phyloP scores from a whole-genome alignment of 2,888 invertebrate species.

The Didymodactylos carnosus region DNA sequence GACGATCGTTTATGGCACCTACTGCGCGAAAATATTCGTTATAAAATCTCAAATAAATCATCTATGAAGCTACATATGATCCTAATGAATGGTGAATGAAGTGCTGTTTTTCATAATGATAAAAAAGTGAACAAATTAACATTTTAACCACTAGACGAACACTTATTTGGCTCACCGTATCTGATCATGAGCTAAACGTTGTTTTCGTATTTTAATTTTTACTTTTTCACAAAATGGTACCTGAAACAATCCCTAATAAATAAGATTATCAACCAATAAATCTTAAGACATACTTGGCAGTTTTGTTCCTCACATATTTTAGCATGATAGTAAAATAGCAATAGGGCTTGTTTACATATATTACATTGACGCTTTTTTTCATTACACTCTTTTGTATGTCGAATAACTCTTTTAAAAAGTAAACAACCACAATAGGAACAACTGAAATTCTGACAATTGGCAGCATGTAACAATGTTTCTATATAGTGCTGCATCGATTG shows the following conservation, averaged over 20 bases:
- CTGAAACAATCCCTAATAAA: too few species aligned
- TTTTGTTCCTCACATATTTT: constrained; percentile 7
- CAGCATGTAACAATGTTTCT: constrained; percentile 55
- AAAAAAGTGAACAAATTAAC: too few species aligned
- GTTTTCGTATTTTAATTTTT: constrained; percentile 7
- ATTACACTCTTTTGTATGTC: constrained; percentile 75
- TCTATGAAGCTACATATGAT: too few species aligned
- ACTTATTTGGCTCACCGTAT: too few species aligned
- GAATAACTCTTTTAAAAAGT: constrained; percentile 98
- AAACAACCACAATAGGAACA: constrained; percentile 81
- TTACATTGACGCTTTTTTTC: constrained; percentile 7
- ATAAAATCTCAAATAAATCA: too few species aligned
- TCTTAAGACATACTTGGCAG: too few species aligned
- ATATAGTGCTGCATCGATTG: background rate
- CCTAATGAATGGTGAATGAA: too few species aligned
- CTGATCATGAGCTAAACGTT: background rate
- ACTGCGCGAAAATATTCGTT: too few species aligned
- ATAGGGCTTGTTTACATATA: constrained; percentile 8
- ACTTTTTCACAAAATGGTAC: constrained; percentile 11
- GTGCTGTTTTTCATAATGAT: too few species aligned
- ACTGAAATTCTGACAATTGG: constrained; percentile 93
- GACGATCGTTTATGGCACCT: too few species aligned
- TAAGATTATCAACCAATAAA: too few species aligned
- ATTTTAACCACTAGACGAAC: too few species aligned
- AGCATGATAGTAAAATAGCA: constrained; percentile 10